phyloP scores from a whole-genome alignment of 2,888 invertebrate genomes.

The Buathra laborator region DNA sequence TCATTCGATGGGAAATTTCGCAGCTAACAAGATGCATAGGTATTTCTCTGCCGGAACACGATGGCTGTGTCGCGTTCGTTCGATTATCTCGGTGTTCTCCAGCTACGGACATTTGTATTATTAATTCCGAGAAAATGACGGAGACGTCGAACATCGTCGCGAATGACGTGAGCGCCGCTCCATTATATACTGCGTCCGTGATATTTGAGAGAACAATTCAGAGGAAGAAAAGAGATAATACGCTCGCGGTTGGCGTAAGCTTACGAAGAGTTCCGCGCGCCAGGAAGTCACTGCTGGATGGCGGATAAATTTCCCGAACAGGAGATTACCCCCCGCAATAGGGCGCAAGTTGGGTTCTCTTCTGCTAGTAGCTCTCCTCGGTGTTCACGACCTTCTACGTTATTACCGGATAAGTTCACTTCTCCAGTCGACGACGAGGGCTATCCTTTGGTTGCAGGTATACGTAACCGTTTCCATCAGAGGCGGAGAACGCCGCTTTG shows the following conservation, averaged over 20 bases:
- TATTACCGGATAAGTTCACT: slow-evolving; percentile 70
- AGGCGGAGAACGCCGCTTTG: slow-evolving; percentile 8
- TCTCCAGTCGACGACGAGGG: slow-evolving; percentile 46
- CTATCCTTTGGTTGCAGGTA: slow-evolving; percentile 4
- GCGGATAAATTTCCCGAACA: slow-evolving; percentile 81
- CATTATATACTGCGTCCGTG: neutral
- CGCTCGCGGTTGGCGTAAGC: slow-evolving; percentile 49
- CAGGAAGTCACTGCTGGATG: slow-evolving; percentile 77
- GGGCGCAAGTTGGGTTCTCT: slow-evolving; percentile 8
- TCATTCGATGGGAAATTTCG: neutral
- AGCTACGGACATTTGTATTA: slow-evolving; percentile 49
- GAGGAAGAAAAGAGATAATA: slow-evolving; percentile 27
- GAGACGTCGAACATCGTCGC: slow-evolving; percentile 28
- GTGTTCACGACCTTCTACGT: slow-evolving; percentile 59
- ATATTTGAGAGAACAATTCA: slow-evolving; percentile 46
- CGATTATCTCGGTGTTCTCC: no score
- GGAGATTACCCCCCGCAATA: slow-evolving; percentile 81
- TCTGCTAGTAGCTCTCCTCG: slow-evolving; percentile 52
- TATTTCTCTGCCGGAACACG: neutral
- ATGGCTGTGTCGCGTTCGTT: neutral
- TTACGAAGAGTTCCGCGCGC: slow-evolving; percentile 69
- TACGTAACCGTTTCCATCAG: no score
- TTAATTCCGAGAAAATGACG: slow-evolving; percentile 75
- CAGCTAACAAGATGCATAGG: neutral
- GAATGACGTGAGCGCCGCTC: slow-evolving; percentile 1